Conservation (phyloP, 53 echinoderm and acorn worm species). For the Luidia sarsii region DNA sequence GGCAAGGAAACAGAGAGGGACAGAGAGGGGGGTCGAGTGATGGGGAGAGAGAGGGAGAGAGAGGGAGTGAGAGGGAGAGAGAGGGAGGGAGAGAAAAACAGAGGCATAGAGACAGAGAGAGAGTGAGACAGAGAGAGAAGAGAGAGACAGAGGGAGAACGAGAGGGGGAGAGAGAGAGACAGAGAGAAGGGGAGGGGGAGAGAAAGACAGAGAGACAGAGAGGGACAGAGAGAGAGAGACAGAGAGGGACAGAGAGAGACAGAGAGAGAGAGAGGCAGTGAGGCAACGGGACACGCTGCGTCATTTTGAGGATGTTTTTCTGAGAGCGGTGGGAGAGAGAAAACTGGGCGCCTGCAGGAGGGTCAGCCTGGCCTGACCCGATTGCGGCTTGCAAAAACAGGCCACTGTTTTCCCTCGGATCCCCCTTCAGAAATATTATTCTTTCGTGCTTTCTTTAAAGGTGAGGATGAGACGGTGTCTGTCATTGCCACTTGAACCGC, state of each 20-base stretch:
- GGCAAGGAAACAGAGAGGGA: too few relatives aligned
- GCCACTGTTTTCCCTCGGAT: neutral
- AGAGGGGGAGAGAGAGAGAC: too few relatives aligned
- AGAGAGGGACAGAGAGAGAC: too few relatives aligned
- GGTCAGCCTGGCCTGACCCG: conserved; percentile 8
- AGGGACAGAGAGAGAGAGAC: neutral
- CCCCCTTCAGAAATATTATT: neutral
- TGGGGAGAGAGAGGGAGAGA: too few relatives aligned
- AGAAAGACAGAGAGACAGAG: too few relatives aligned
- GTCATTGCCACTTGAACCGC: too few relatives aligned
- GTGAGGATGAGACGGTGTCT: too few relatives aligned
- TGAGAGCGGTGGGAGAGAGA: neutral
- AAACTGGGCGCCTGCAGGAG: neutral
- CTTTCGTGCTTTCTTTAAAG: neutral
- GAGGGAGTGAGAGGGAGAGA: neutral
- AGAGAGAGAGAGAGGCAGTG: too few relatives aligned
- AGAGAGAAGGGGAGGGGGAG: too few relatives aligned
- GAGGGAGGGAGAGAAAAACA: neutral
- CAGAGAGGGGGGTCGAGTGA: neutral
- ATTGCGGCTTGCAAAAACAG: conserved; percentile 8
- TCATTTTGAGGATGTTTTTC: conserved; percentile 50
- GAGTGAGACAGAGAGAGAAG: neutral
- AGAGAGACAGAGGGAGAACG: too few relatives aligned
- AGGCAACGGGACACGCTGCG: conserved; percentile 32
- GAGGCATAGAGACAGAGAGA: too few relatives aligned